phyloP scores from a whole-genome alignment of 2,888 invertebrate genomes.

The Mythimna lalbum region DNA sequence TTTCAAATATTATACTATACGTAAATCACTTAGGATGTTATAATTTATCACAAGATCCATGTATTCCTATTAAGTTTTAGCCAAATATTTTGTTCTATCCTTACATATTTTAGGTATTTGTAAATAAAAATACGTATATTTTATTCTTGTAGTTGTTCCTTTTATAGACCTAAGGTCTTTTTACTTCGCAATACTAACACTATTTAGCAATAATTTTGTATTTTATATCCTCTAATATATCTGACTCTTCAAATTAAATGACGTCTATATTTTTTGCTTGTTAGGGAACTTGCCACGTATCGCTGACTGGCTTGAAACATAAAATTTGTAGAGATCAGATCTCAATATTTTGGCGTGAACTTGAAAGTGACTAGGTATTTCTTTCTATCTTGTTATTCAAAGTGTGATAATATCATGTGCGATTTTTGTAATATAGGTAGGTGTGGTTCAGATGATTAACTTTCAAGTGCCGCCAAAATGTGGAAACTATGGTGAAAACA shows the following conservation, averaged over 20 bases:
- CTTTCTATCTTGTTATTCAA: conserved; percentile 35
- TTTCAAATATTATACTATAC: conserved; percentile 46
- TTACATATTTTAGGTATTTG: conserved; percentile 82
- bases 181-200: conserved; percentile 88
- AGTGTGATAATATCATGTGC: conserved; percentile 52
- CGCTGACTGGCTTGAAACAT: conserved; percentile 61
- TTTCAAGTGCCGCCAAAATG: conserved; percentile 58
- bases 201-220: conserved; percentile 89
- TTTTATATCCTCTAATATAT: conserved; percentile 70
- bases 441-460: conserved; percentile 34
- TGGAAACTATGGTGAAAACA: conserved; percentile 29
- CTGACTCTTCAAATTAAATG: conserved; percentile 73
- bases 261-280: conserved; percentile 62
- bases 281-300: conserved; percentile 57
- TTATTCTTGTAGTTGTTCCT: conserved; percentile 88
- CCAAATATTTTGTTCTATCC: conserved; percentile 88
- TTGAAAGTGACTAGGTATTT: conserved; percentile 45
- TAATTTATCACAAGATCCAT: conserved; percentile 78
- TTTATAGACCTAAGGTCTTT: conserved; percentile 87
- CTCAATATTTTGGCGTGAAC: conserved; percentile 53
- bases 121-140: conserved; percentile 84
- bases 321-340: conserved; percentile 69
- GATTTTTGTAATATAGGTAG: conserved; percentile 48
- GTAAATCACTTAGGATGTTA: conserved; percentile 76
- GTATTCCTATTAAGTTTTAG: conserved; percentile 89